Evolutionary conservation across 2,888 invertebrate genomes (phyloP), one percentile per base, ranked within the genome.

Genomic region (Drosophila putrida): DNA sequence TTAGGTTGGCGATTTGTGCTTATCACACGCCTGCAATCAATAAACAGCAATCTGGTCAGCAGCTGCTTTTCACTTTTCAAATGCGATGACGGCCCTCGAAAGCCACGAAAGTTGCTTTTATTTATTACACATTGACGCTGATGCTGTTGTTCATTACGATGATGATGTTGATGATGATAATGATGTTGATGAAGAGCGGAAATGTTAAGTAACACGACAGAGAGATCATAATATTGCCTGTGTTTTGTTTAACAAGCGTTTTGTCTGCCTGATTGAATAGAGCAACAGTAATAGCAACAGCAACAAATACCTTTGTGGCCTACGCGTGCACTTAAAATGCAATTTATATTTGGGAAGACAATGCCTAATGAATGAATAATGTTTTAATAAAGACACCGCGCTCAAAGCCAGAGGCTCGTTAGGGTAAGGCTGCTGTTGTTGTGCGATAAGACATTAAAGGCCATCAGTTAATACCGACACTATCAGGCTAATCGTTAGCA

Each of bases 291-390:
- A 20, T 3, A 9, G 31, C 9, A 28, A 28, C 28, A 31, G 31
- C 31, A 59, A 59, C 57, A 72, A 72, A 78, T 62, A 66, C 71
- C 47, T 70, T 83, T 85, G 81, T 82, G 59, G 70, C 76, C 89
- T 71, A 84, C 89, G 54, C 71, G 57, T 68, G 67, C 82, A 88
- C 87, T 85, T 90, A 85, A 90, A 90, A 83, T 86, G 86, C 87
- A 87, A 90, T 85, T 88, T 86, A 83, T 90, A 69, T 77, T 20
- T 55, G 44, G 55, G 60, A 55, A 62, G 68, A 88, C 90, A 84
- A 89, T 72, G 47, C 57, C 72, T 71, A 68, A 64, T 75, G 20
- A 57, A 57, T 46, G 62, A 73, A 73, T 82, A 89, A 83, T 88
- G 86, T 78, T 80, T 78, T 82, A 85, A 88, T 89, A 83, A 89